Percentiles rank a stretch among this genome's conserved stretches.
Evolutionary conservation across 2,113 vertebrate genomes (phyloP).

Genomic region (Antigone vipio): DNA sequence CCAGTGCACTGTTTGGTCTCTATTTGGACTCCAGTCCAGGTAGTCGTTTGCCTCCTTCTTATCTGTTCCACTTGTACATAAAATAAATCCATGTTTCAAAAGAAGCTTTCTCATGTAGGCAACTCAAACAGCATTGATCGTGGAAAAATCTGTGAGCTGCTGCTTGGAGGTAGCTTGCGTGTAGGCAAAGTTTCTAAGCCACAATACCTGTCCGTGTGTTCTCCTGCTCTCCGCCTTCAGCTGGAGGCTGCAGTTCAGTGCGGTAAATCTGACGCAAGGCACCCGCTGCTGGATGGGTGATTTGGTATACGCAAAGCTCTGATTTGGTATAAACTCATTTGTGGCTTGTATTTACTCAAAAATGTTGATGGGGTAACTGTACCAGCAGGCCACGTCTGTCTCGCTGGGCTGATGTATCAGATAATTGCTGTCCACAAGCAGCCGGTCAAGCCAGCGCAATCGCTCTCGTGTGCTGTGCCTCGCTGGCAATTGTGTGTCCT

Average conservation of each 20-base stretch:
- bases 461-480: background rate
- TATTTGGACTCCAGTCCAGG: background rate
- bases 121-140: background rate
- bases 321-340: background rate
- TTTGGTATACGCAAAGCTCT: no score
- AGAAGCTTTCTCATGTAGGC: background rate
- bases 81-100: background rate
- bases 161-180: background rate
- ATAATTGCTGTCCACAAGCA: background rate
- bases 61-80: background rate
- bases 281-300: background rate
- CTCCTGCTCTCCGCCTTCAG: background rate
- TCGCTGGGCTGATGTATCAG: rapidly evolving
- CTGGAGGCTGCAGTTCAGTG: background rate
- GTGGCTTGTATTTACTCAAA: background rate
- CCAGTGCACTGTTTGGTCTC: background rate
- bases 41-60: background rate
- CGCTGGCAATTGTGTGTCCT: background rate
- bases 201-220: background rate
- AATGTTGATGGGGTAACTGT: no score
- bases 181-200: background rate
- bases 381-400: background rate
- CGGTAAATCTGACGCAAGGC: background rate
- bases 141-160: background rate
- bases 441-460: background rate